Evolutionary conservation across 37 sponge, comb jelly and placozoan species (phyloP), one percentile per base, ranked within the genome.

Genomic region (Agelas oroides): DNA sequence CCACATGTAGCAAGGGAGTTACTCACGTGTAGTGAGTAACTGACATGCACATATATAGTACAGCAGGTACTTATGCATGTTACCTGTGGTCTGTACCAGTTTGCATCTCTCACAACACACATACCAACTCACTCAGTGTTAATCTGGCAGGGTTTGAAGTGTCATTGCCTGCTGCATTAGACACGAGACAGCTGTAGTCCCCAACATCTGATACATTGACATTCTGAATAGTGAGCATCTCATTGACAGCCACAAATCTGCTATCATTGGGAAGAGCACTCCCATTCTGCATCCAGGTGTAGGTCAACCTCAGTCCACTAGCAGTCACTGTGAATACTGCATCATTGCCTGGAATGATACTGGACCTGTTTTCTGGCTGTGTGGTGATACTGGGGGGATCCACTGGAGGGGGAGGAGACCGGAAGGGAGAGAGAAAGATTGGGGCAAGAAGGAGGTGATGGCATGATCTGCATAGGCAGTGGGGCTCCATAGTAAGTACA

Each of bases 321-420:
- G 34, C 38, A 23, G 36, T 20, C 15, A 59, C 39, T 21, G 37
- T 76, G 61, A 55, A 76, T 30, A 33, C 57, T 20, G 30, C 65
- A 65, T 57, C 36, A 35, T 24, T 30, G 27, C 79, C 79, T 40
- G 28, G 24, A 46, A 25, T 20, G 46, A 40, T 15, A 71, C 15
- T 46, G 5, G 2, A 1, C 73, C 12, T 8, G 53, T 41, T 16
- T 23, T 14, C 2, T 6, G 73, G 73, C 12, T 38, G 73, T 28
- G 46, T 64, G 39, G 65, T 64, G 52, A 78, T 64, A 33, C 1
- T 63, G 28, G 79, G 79, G 57, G 76, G 59, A 58, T 28, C 59
- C 31, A 58, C 76, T 78, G 52, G 39, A 39, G 64, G 31, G 15
- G 65, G 53, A 46, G 40, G 37, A 40, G 23, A 21, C 6, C 1